Base-by-base conservation (phyloP, 2,797 vertebrate species). In the Zonotrichia albicollis region DNA sequence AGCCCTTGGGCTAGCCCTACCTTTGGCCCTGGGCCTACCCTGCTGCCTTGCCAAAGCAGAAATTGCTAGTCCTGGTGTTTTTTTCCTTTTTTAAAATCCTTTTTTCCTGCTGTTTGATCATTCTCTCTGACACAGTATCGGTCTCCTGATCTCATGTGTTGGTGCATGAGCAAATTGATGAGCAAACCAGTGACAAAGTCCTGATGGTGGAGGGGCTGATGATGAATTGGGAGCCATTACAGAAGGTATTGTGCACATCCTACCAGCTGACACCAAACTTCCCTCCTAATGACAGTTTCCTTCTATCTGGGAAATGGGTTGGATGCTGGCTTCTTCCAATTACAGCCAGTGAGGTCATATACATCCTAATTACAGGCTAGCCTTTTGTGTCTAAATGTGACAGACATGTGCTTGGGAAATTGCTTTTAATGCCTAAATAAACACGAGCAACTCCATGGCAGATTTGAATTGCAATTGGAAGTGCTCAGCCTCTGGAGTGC, bases 301-400 rank as follows among this genome's bases (percentile, higher is more conserved):
- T 93, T 95, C 93, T 95, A 38, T 95, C 68, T 95, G 96, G 92
- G 84, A 94, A 95, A 93, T 23, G 84, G 82, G 92, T 94, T 92
- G 97, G 89, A 96, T 92, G 78, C 75, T 27, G 67, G 50, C 79
- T 96, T 96, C 94, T 91, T 90, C 92, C 96, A 97, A 90, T 97
- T 97, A 98, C 96, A 92, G 90, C 68, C 95, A 71, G 90, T 93
- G 74, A 97, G 92, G 92, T 96, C 95, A 95, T 92, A 84, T 86
- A 90, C n/a, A 51, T 97, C 90, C 94, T 96, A 97, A 96, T 97
- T 96, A 96, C 48, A 94, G 85, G 68, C 93, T 71, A 95, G 93
- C 81, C 93, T 94, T 92, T 95, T 96, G 87, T 96, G 87, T 97
- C 94, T 96, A 95, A 96, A 94, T 96, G 92, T 96, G 95, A 96